Evolutionary conservation across 92 coral and sea anemone genomes (phyloP), one percentile per base, ranked within the genome.

Genomic region (Epizoanthus rinbou): DNA sequence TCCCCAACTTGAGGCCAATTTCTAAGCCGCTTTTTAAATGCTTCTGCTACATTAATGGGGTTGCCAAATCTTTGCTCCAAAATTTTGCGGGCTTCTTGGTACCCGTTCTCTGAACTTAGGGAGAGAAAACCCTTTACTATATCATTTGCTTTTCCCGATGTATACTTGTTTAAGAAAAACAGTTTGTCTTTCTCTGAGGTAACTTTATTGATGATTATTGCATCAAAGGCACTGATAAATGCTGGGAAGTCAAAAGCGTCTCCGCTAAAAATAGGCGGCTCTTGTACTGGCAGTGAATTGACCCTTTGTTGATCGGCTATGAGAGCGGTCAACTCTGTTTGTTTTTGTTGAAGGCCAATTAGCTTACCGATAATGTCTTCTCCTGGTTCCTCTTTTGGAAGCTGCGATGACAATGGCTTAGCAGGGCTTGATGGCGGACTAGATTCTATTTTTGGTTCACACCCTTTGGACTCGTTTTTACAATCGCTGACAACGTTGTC

Each of bases 191-290:
- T 83, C 4, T 69, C 70, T 10, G 86, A 83, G 56, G 58, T 52
- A 0, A 0, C 88, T 6, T 41, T 71, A 19, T 79, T 68, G 16
- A 67, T 85, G 35, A 86, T 79, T 11, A 80, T 86, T 3, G 85
- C 64, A 57, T 86, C 85, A 70, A 79, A 86, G 47, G 89, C 88
- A 0, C 63, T 25, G 21, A 84, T 84, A 28, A 88, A 84, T 33
- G 43, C 47, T 4, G 91, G 88, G 57, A 57, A 88, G 19, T 84
- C 91, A 24, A 88, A 83, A 69, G 33, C 73, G 64, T 63, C 68
- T 39, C 91, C 91, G 54, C 57, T 25, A 31, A 84, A 84, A 15
- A 68, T 64, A 65, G 91, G 91, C 18, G 91, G 88, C 22, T 87
- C 86, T 60, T 87, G 91, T 5, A 76, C 67, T 0, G 91, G 87